Base-by-base conservation (phyloP, 2,888 invertebrate species). In the Desoria tigrina region DNA sequence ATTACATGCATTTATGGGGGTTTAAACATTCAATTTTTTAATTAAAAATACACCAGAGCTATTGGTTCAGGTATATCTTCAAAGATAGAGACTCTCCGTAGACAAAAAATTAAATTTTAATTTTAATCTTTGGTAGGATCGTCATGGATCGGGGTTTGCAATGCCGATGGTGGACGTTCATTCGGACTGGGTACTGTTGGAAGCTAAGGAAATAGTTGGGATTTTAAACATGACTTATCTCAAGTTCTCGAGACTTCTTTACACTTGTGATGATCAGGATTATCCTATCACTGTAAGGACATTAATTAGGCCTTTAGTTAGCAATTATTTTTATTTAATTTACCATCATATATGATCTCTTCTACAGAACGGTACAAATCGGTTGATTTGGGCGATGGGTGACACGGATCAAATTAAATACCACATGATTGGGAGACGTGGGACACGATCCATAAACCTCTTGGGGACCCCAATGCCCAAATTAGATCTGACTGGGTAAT, bases 361-460 rank as follows among this genome's bases (percentile, higher is more conserved):
- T n/a, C n/a, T n/a, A n/a, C n/a, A 59, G 42, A 24, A 57, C 21
- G 63, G 39, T n/a, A 63, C 63, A 2, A 50, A 28, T 18, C 42
- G 63, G 9, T 18, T 63, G 1, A 63, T 63, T 11, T 63, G 63
- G 63, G 63, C 63, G 4, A 23, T 58, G 37, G 63, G 63, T 23
- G 32, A 23, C 7, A 39, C 11, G 1, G 63, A 63, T 27, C 16
- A 1, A 27, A 27, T 63, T 1, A 24, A 18, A 26, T 42, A 63
- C 16, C 63, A 63, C 42, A 11, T 11, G 4, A 7, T 26, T 9
- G 26, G 32, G 1, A 11, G 58, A 24, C 18, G 62, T 45, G 62
- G 62, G 2, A 45, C 56, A 2, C 26, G 49, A 21, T 63, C 62
- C 6, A 16, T 63, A 4, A 63, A 42, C 23, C 32, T 63, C 11